Evolutionary conservation across 2,888 invertebrate genomes (phyloP).

Genomic region (Gnatocerus cornutus): DNA sequence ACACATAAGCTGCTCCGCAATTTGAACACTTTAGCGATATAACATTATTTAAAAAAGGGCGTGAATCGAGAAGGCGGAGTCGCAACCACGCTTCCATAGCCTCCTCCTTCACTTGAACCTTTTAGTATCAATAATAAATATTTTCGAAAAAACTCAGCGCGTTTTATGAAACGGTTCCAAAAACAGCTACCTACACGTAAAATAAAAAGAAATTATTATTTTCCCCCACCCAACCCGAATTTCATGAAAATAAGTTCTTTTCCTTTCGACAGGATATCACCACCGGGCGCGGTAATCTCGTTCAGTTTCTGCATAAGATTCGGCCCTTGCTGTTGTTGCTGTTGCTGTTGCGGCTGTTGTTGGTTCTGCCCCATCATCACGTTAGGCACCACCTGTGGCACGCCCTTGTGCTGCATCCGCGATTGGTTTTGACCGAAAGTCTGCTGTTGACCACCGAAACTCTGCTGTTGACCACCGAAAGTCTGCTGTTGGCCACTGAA

Average conservation of each 20-base stretch:
- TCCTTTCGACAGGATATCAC: slow-evolving; percentile 92
- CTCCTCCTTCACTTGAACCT: background rate
- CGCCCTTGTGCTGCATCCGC: slow-evolving; percentile 71
- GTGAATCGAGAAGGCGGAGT: background rate
- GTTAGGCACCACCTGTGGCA: slow-evolving; percentile 72
- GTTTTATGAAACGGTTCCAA: slow-evolving; percentile 54
- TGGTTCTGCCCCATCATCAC: slow-evolving; percentile 64
- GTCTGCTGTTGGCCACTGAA: slow-evolving; percentile 57
- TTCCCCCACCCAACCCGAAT: slow-evolving; percentile 88
- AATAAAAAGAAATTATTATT: slow-evolving; percentile 62
- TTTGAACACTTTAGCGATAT: slow-evolving; percentile 62
- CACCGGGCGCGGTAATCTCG: slow-evolving; percentile 91
- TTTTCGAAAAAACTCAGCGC: slow-evolving; percentile 17
- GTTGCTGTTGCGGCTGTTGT: slow-evolving; percentile 68
- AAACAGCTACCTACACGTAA: slow-evolving; percentile 53
- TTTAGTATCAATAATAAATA: slow-evolving; percentile 1
- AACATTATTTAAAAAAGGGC: slow-evolving; percentile 19
- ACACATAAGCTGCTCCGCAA: slow-evolving; percentile 50
- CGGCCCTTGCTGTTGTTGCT: slow-evolving; percentile 73
- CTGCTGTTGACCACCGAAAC: slow-evolving; percentile 62
- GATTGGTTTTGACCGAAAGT: slow-evolving; percentile 58
- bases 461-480: slow-evolving; percentile 59
- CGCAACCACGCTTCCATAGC: background rate
- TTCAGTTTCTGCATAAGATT: slow-evolving; percentile 93
- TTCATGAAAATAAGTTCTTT: slow-evolving; percentile 96